phyloP scores from a whole-genome alignment of 2,113 vertebrate species.

The Progne subis region DNA sequence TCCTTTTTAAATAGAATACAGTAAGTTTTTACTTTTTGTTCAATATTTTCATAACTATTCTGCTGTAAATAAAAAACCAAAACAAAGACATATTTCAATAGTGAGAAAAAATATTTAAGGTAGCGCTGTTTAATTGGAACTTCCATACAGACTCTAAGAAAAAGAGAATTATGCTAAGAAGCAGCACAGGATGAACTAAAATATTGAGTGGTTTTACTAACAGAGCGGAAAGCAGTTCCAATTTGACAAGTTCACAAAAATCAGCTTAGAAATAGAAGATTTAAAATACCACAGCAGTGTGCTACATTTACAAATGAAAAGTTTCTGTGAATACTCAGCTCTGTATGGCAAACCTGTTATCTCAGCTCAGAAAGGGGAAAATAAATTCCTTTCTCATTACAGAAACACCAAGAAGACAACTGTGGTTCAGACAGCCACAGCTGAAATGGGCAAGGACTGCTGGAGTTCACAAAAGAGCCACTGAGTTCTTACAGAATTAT shows the following conservation, averaged over 20 bases:
- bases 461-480: not conserved
- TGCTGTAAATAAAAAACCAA: not conserved
- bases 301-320: not conserved
- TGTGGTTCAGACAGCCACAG: not conserved
- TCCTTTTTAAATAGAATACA: not conserved
- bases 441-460: not conserved
- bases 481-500: not conserved
- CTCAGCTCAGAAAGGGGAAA: not conserved
- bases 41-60: not conserved
- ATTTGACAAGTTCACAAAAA: constrained; percentile 21
- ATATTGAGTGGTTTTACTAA: constrained; percentile 1
- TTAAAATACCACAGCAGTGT: not conserved
- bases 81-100: not conserved
- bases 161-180: not conserved
- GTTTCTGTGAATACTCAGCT: constrained; percentile 15
- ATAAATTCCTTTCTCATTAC: not conserved
- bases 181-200: not conserved
- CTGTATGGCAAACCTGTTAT: not conserved
- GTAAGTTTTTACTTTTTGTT: not conserved
- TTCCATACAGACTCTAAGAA: not conserved
- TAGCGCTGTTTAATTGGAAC: constrained; percentile 1
- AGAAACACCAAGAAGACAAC: not conserved
- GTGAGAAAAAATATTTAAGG: not conserved
- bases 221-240: not conserved
- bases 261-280: constrained; percentile 35